Evolutionary conservation across 2,113 vertebrate genomes (phyloP).

Genomic region (Tachysurus vachellii): DNA sequence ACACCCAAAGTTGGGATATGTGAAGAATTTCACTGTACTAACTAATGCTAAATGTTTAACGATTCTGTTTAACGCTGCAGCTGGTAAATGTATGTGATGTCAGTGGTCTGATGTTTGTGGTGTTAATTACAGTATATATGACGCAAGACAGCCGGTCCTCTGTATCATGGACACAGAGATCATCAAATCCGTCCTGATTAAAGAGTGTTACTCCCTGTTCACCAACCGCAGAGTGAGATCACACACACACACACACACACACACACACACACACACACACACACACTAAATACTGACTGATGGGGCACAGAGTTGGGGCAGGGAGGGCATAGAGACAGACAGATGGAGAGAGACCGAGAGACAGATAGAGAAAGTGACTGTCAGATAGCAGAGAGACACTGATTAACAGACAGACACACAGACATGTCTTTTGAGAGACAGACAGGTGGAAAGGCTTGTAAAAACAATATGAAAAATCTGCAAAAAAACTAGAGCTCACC

Average conservation of each 20-base stretch:
- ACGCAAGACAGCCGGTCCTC: constrained; percentile 65
- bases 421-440: too few species aligned
- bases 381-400: neutral
- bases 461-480: too few species aligned
- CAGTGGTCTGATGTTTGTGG: too few species aligned
- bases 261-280: neutral
- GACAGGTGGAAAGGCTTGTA: neutral
- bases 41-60: too few species aligned
- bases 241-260: neutral
- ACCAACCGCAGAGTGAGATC: constrained; percentile 56
- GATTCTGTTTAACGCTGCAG: too few species aligned
- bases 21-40: too few species aligned
- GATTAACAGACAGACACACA: neutral
- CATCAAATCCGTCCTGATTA: constrained; percentile 66
- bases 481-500: too few species aligned
- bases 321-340: neutral
- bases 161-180: constrained; percentile 59
- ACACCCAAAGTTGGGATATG: too few species aligned
- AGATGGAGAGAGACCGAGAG: neutral
- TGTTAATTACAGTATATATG: constrained; percentile 51
- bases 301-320: neutral
- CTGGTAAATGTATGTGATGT: too few species aligned
- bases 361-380: neutral
- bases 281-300: neutral
- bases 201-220: constrained; percentile 66